These are phyloP conservation scores for Arrhamphus sclerolepis DNA, from an alignment of 2,797 vertebrate species.

Conservation along the genomic window DNA sequence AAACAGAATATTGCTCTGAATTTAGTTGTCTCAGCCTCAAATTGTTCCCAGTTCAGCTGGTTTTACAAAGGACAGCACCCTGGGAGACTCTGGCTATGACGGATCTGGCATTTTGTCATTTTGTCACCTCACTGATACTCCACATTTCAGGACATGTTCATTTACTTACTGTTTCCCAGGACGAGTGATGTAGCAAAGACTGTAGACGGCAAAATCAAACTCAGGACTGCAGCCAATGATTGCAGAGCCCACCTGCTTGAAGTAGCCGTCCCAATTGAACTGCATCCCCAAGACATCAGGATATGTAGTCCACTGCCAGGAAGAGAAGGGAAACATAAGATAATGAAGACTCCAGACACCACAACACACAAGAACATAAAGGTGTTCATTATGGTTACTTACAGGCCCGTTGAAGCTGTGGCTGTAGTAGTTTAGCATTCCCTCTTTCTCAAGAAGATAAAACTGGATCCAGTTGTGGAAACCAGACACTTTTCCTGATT, in stretches of 20 bases:
- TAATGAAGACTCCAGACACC: not conserved
- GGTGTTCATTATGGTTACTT: constrained; percentile 45
- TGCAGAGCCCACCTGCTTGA: constrained; percentile 90
- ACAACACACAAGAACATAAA: not conserved
- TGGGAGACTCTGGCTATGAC: too few species aligned
- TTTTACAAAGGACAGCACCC: not conserved
- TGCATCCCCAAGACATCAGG: constrained; percentile 92
- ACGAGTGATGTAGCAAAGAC: constrained; percentile 89
- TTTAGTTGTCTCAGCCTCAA: not conserved
- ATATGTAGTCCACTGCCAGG: constrained; percentile 85
- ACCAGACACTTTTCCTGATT: constrained; percentile 88
- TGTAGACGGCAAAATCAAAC: constrained; percentile 92
- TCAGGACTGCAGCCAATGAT: constrained; percentile 95
- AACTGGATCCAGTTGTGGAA: constrained; percentile 97
- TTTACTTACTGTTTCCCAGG: constrained; percentile 87
- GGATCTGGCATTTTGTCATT: not conserved
- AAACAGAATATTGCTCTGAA: not conserved
- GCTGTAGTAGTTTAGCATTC: constrained; percentile 89
- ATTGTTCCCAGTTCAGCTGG: not conserved
- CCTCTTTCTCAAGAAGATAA: constrained; percentile 88
- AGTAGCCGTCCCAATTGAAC: constrained; percentile 92
- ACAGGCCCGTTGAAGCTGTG: constrained; percentile 91
- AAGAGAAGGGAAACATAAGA: not conserved
- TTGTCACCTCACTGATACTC: not conserved
- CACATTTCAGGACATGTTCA: not conserved